Evolutionary conservation across 2,888 invertebrate species (phyloP), one percentile per base, ranked within the genome.

Genomic region (Ochropleura plecta): DNA sequence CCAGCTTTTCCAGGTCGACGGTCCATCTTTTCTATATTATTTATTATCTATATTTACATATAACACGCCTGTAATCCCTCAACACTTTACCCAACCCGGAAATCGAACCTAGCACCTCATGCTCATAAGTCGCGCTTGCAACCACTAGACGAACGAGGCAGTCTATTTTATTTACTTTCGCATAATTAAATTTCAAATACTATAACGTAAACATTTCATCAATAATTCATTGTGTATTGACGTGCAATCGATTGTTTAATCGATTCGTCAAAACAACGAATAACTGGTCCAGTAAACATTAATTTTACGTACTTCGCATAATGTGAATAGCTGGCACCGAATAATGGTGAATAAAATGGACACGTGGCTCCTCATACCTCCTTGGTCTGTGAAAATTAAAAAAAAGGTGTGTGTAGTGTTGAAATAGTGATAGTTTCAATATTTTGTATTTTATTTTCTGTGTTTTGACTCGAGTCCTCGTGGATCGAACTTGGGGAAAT

Each of bases 271-370:
- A 85, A 86, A 87, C 84, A 86, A 74, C 69, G 76, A 86, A 87
- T 87, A 85, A 75, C 82, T 84, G 65, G 73, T 72, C 81, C 73
- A 77, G 82, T 86, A 86, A 88, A 88, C 81, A 86, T 48, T 72
- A 55, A 63, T 72, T 44, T 30, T 51, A 51, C 16, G 16, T 60
- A n/a, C 63, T 70, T 30, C 65, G 60, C 51, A 65, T 79, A 62
- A 20, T 49, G 74, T 64, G 51, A 51, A 40, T 57, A 55, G 46
- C 65, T 68, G 64, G n/a, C 42, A 12, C 9, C 18, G 66, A 60
- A 64, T 71, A n/a, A 46, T 63, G 49, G 75, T 73, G 51, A 30
- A 48, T 51, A 60, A 46, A 14, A 68, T 64, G 73, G 82, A 78
- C 51, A 84, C 78, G 76, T 76, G 84, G 86, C 70, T 83, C 8